These are phyloP conservation scores for Nesoenas mayeri DNA, from an alignment of 2,113 vertebrate genomes.

Conservation along the genomic window DNA sequence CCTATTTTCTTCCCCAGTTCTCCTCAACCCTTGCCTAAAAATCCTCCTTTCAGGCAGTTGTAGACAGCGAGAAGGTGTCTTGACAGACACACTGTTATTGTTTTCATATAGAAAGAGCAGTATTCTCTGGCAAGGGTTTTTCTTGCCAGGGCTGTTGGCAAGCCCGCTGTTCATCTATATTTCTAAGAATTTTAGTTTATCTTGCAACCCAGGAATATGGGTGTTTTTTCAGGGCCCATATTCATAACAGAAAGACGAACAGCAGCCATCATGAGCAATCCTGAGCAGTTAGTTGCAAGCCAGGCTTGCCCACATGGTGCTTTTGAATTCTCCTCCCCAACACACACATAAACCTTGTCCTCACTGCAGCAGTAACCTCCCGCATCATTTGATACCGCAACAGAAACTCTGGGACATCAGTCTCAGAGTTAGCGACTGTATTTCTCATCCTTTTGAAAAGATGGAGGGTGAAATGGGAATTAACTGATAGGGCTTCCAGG, in stretches of 20 bases:
- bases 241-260: rapidly evolving
- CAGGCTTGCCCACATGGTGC: background rate
- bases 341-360: background rate
- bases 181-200: background rate
- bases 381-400: rapidly evolving
- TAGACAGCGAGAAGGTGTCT: background rate
- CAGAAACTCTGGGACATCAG: background rate
- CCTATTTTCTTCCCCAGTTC: background rate
- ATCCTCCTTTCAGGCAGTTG: background rate
- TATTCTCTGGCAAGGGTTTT: background rate
- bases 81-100: background rate
- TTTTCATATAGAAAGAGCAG: background rate
- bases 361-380: background rate
- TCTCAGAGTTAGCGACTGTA: background rate
- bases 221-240: background rate
- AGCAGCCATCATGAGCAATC: background rate
- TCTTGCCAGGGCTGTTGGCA: background rate
- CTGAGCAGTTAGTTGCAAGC: background rate
- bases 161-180: background rate
- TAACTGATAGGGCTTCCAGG: background rate
- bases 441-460: background rate
- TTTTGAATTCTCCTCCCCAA: background rate
- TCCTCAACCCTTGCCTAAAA: background rate
- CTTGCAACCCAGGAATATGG: background rate
- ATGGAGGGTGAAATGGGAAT: background rate